Evolutionary conservation across 2,113 vertebrate genomes (phyloP), one percentile per base, ranked within the genome.

Genomic region (Heloderma charlesbogerti): DNA sequence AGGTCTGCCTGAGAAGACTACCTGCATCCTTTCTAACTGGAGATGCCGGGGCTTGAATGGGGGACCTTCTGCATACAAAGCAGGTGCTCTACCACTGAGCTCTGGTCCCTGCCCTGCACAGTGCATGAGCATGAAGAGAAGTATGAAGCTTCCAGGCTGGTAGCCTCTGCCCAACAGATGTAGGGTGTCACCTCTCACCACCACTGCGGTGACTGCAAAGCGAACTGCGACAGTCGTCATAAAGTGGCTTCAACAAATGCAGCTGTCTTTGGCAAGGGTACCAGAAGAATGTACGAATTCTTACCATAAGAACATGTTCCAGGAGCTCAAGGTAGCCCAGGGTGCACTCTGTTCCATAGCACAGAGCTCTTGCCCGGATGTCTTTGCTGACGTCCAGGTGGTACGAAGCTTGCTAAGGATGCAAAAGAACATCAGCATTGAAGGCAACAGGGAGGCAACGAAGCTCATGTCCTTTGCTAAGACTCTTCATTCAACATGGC

Each of bases 241-340:
- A 8, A 77, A 37, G 86, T 83, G n/a, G 82, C 27, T 0, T 84
- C 22, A 63, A 75, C 31, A 40, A 48, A 13, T 72, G n/a, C 45
- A 67, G 45, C 45, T 84, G 8, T 89, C 66, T 20, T 8, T 48
- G n/a, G 37, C 82, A 88, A 4, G 6, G 18, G 0, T 3, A 2
- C 31, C 77, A 1, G 0, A 1, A 0, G 0, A 10, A 9, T 25
- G 63, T 43, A 4, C 0, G 2, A 1, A 2, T 89, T 51, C 97
- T 97, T 74, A 99, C 99, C 98, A 98, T 97, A 45, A 99, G 97
- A 43, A 99, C 99, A 0, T 99, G 99, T 92, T 99, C 99, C 90
- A 99, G 97, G 92, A 99, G 98, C 78, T 98, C 98, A 94, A 99
- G 51, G 95, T 99, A 99, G 78, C 98, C 98, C 3, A 98, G 94